phyloP scores from a whole-genome alignment of 2,888 invertebrate genomes.

The Trachelus troglodyta region DNA sequence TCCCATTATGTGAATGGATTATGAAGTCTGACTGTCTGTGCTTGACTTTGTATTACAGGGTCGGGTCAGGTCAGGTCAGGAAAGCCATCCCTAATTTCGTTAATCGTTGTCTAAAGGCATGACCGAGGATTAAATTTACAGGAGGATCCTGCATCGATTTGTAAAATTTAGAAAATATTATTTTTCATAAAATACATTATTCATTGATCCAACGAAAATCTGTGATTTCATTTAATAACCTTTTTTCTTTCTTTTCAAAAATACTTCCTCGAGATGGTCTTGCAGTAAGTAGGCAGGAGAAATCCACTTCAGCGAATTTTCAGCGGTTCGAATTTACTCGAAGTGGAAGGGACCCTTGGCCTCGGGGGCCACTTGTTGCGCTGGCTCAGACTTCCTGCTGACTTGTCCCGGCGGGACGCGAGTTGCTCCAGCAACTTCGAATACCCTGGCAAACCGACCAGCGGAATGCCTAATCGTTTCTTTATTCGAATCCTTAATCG shows the following conservation, averaged over 20 bases:
- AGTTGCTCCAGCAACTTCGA: conserved; percentile 54
- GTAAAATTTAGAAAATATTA: neutral
- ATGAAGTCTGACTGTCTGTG: conserved; percentile 23
- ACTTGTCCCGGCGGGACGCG: conserved; percentile 47
- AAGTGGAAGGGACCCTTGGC: conserved; percentile 47
- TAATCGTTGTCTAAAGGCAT: conserved; percentile 32
- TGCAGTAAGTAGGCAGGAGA: neutral
- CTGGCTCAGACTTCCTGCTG: conserved; percentile 53
- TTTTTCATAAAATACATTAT: neutral
- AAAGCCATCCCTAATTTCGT: conserved; percentile 41
- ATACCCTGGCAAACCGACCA: conserved; percentile 52
- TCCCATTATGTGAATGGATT: conserved; percentile 42
- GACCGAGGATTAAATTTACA: neutral
- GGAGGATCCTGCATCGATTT: neutral
- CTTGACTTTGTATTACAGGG: conserved; percentile 35
- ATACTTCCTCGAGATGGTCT: neutral
- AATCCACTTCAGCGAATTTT: neutral
- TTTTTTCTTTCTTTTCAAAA: neutral
- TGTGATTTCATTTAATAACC: neutral
- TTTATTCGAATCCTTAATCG: conserved; percentile 43
- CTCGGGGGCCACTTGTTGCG: conserved; percentile 63
- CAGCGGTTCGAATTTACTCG: conserved; percentile 37
- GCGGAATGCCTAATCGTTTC: conserved; percentile 51
- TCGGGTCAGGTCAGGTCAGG: conserved; percentile 37
- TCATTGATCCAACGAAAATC: neutral